These are phyloP conservation scores for Elachura formosa DNA, from an alignment of 2,113 vertebrate genomes.

Conservation along the genomic window DNA sequence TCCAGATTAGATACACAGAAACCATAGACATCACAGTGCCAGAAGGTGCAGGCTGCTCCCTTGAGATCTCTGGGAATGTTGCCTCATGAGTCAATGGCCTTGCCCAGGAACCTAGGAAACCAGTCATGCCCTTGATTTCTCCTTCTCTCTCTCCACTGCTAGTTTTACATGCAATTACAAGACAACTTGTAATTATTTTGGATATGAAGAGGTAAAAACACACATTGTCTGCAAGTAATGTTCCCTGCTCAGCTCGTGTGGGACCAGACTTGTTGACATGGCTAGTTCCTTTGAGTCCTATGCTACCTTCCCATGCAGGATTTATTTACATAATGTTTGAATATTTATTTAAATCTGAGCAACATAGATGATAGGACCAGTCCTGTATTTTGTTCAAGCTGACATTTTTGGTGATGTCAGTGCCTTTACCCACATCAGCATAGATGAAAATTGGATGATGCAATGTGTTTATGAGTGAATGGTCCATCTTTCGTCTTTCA, in stretches of 20 bases:
- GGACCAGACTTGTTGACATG: not conserved
- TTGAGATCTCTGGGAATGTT: not conserved
- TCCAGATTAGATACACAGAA: not conserved
- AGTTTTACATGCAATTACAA: not conserved
- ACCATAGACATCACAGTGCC: fast-evolving
- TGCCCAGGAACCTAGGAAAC: not conserved
- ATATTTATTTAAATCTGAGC: not conserved
- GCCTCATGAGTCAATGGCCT: not conserved
- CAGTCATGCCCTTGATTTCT: not conserved
- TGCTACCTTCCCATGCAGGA: not conserved
- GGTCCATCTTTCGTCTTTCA: not conserved
- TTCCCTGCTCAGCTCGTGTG: not conserved
- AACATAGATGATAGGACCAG: not conserved
- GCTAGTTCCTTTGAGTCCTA: not conserved
- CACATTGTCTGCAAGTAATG: not conserved
- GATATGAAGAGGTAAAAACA: not conserved
- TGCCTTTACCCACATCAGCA: not conserved
- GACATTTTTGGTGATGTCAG: not conserved
- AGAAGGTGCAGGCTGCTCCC: not conserved
- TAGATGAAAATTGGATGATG: not conserved
- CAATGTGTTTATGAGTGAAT: not conserved
- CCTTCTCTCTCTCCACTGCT: not conserved
- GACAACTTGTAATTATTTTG: not conserved
- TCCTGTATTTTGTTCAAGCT: not conserved
- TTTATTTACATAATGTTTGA: not conserved